phyloP scores from a whole-genome alignment of 2,797 vertebrate species.

The Labeo calbasu region DNA sequence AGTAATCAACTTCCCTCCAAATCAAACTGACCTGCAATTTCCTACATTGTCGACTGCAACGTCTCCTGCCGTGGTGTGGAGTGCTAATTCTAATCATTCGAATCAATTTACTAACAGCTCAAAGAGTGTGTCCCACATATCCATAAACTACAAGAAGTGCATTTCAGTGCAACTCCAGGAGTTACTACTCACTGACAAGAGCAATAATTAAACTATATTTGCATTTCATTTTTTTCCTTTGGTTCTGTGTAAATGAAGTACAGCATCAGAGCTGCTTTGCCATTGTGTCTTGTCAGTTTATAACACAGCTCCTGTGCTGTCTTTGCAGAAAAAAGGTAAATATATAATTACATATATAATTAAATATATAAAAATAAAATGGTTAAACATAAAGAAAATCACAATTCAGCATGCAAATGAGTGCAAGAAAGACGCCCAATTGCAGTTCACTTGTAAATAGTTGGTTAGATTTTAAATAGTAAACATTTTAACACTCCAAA shows the following conservation, averaged over 20 bases:
- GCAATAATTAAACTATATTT: background rate
- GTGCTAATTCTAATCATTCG: constrained; percentile 19
- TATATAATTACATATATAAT: background rate
- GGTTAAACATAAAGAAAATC: background rate
- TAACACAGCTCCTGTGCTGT: background rate
- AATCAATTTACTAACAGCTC: constrained; percentile 7
- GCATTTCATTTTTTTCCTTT: background rate
- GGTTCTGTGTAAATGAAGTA: background rate
- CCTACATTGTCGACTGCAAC: constrained; percentile 19
- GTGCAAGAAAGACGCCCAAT: background rate
- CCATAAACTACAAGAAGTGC: background rate
- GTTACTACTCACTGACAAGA: background rate
- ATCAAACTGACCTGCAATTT: constrained; percentile 44
- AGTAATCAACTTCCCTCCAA: constrained; percentile 49
- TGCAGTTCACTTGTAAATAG: background rate
- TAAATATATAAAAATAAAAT: background rate
- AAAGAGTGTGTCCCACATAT: background rate
- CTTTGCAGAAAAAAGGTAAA: background rate
- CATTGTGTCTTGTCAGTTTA: background rate
- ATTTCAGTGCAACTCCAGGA: background rate
- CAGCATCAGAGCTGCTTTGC: background rate
- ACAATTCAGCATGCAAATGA: background rate
- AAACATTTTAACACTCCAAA: background rate
- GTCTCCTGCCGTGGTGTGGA: constrained; percentile 16
- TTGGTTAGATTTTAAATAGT: background rate